Conservation (phyloP, 2,113 vertebrate species). For the Sphyrna mokarran region DNA sequence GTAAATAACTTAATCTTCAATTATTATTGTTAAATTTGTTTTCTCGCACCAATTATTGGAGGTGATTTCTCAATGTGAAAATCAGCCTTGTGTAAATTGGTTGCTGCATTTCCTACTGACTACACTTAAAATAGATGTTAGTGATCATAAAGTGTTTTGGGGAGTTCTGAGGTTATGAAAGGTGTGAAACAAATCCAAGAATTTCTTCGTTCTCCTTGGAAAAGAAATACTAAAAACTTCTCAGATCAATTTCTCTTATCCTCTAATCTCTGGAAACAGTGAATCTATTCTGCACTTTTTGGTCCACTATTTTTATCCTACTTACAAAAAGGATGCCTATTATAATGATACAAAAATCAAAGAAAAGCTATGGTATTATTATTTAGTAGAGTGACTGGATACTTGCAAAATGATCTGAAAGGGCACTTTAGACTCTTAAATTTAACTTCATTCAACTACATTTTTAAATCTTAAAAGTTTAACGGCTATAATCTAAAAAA, state of each 20-base stretch:
- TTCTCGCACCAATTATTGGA: background rate
- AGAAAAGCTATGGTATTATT: background rate
- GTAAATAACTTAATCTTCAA: background rate
- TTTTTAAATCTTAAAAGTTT: background rate
- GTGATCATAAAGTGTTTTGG: too few relatives aligned
- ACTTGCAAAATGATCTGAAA: background rate
- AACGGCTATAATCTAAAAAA: background rate
- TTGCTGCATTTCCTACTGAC: too few relatives aligned
- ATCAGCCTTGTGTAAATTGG: too few relatives aligned
- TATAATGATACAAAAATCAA: background rate
- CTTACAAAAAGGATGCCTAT: background rate
- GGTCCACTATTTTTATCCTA: background rate
- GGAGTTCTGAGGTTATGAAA: too few relatives aligned
- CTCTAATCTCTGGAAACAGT: background rate
- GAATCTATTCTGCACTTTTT: background rate
- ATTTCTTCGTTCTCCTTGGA: too few relatives aligned
- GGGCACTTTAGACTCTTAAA: background rate
- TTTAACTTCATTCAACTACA: background rate
- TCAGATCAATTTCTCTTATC: background rate
- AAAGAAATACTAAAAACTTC: background rate
- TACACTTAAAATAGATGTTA: too few relatives aligned
- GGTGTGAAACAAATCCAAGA: too few relatives aligned
- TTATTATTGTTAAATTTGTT: background rate
- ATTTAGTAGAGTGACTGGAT: background rate
- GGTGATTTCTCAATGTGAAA: too few relatives aligned